Evolutionary conservation across 2,797 vertebrate species (phyloP).

Genomic region (Myotis planiceps): DNA sequence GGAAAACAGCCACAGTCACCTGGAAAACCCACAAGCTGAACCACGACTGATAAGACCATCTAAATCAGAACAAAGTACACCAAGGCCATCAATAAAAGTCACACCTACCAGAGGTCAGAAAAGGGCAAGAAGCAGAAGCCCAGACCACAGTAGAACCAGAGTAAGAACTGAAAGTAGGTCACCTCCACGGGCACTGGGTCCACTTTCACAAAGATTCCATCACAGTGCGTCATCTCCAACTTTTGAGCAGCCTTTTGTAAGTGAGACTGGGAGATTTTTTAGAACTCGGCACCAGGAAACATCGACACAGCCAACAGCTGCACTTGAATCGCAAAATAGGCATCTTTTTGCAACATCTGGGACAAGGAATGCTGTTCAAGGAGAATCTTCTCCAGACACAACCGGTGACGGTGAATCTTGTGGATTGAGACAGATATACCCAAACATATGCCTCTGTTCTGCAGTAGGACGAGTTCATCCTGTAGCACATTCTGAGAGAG

Average conservation of each 20-base stretch:
- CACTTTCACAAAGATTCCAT: conserved; percentile 85
- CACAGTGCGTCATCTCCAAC: conserved; percentile 82
- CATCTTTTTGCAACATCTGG: conserved; percentile 83
- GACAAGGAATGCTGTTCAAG: conserved; percentile 85
- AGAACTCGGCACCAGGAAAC: conserved; percentile 92
- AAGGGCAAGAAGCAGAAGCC: conserved; percentile 92
- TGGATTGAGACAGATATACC: conserved; percentile 87
- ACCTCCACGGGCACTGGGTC: conserved; percentile 87
- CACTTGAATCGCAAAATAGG: conserved; percentile 80
- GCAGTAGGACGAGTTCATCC: conserved; percentile 93
- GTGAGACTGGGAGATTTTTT: conserved; percentile 91
- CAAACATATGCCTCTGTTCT: conserved; percentile 92
- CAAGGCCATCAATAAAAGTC: conserved; percentile 73
- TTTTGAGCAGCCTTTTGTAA: conserved; percentile 75
- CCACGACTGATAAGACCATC: conserved; percentile 70
- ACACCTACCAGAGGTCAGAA: conserved; percentile 89
- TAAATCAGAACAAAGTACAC: conserved; percentile 68
- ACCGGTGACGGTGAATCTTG: conserved; percentile 65
- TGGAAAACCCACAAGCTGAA: conserved; percentile 77
- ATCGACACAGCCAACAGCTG: conserved; percentile 86
- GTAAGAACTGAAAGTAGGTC: conserved; percentile 92
- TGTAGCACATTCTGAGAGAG: conserved; percentile 91
- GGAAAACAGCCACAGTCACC: conserved; percentile 86
- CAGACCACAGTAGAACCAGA: conserved; percentile 91
- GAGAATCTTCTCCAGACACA: conserved; percentile 85